Evolutionary conservation across 2,113 vertebrate genomes (phyloP).

Genomic region (Panthera tigris): DNA sequence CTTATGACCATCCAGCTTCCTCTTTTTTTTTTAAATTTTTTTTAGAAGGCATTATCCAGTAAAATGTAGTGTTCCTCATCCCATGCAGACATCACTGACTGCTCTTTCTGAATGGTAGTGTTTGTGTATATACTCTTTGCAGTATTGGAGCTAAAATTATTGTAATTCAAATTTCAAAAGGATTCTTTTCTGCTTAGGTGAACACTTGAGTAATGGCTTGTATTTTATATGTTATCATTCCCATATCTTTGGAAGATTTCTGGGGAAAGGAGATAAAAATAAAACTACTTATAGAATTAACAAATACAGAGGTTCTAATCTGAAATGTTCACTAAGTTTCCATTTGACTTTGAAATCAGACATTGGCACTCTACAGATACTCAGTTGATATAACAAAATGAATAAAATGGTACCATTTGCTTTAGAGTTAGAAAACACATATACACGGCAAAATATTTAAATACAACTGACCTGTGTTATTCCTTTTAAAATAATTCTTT

Average conservation of each 20-base stretch:
- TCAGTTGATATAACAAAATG: background rate
- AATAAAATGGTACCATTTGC: background rate
- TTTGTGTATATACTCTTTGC: background rate
- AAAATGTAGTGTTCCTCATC: background rate
- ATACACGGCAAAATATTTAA: background rate
- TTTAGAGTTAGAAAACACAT: background rate
- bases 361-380: background rate
- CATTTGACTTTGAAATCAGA: conserved; percentile 5
- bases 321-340: background rate
- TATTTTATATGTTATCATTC: background rate
- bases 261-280: background rate
- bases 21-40: background rate
- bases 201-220: background rate
- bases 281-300: background rate
- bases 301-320: background rate
- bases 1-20: background rate
- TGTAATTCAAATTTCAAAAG: background rate
- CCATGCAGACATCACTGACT: background rate
- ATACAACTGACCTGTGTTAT: background rate
- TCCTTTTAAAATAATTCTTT: background rate
- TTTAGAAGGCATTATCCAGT: background rate
- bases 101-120: background rate
- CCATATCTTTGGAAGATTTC: background rate
- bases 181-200: background rate
- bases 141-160: background rate